Conservation (phyloP, 2,113 vertebrate genomes). For the Carollia perspicillata region DNA sequence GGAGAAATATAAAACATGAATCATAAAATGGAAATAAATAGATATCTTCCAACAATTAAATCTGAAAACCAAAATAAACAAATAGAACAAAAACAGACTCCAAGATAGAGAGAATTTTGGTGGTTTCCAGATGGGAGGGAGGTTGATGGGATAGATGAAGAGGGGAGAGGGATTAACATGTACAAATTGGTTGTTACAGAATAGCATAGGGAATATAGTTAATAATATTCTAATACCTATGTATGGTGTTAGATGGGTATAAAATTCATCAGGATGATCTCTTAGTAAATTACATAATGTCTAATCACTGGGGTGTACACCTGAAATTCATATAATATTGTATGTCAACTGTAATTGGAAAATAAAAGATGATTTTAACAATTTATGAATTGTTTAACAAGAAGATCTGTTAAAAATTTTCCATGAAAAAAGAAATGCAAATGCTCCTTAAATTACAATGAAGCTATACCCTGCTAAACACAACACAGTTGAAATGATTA, state of each 20-base stretch:
- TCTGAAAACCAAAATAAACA: background rate
- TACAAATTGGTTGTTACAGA: too few species aligned
- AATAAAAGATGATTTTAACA: background rate
- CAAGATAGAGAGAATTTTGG: too few species aligned
- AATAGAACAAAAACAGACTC: too few species aligned
- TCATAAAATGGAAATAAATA: background rate
- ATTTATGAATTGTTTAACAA: background rate
- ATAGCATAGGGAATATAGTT: too few species aligned
- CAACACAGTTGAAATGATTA: background rate
- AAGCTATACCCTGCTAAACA: background rate
- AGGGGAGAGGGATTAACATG: too few species aligned
- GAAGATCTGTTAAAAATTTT: background rate
- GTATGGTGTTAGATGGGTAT: background rate
- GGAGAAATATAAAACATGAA: background rate
- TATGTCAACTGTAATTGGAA: background rate
- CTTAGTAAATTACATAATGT: background rate
- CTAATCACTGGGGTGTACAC: background rate
- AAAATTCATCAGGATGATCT: background rate
- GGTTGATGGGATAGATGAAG: too few species aligned
- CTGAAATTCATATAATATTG: background rate
- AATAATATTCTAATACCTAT: background rate
- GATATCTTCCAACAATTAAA: background rate
- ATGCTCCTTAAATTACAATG: background rate
- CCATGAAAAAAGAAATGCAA: background rate
- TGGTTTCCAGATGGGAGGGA: too few species aligned